Conservation (phyloP, 2,113 vertebrate species). For the Marmota monax region DNA sequence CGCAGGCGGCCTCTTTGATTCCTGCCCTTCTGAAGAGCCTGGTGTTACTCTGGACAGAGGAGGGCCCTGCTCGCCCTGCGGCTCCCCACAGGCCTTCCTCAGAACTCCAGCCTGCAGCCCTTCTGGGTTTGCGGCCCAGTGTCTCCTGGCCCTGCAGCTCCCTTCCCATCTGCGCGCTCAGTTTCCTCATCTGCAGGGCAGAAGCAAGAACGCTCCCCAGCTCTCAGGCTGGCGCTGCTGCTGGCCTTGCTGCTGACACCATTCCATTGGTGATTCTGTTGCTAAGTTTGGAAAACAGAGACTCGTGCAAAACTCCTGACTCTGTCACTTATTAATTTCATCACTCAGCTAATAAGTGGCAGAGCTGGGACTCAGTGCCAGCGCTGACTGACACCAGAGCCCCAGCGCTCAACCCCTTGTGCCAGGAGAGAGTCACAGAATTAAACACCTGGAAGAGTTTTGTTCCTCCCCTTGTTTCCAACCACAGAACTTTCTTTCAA, state of each 20-base stretch:
- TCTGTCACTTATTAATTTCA: background rate
- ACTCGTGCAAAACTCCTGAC: background rate
- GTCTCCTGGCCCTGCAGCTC: accelerated
- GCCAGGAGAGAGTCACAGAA: background rate
- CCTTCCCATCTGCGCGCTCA: accelerated
- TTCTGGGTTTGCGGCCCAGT: background rate
- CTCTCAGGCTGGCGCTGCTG: background rate
- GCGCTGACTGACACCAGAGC: background rate
- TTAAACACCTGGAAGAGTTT: background rate
- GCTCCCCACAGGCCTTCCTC: background rate
- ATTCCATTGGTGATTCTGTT: background rate
- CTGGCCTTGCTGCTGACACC: accelerated
- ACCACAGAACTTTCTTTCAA: background rate
- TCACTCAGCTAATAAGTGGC: background rate
- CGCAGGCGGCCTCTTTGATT: background rate
- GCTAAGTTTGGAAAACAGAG: background rate
- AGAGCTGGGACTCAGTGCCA: background rate
- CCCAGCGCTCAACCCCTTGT: accelerated
- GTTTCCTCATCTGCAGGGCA: background rate
- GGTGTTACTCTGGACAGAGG: background rate
- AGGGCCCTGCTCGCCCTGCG: background rate
- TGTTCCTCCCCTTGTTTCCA: background rate
- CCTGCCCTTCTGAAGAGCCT: background rate
- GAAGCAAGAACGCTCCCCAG: no score
- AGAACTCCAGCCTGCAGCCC: background rate